Conservation (phyloP, 2,113 vertebrate species). For the Antechinus stuartii region DNA sequence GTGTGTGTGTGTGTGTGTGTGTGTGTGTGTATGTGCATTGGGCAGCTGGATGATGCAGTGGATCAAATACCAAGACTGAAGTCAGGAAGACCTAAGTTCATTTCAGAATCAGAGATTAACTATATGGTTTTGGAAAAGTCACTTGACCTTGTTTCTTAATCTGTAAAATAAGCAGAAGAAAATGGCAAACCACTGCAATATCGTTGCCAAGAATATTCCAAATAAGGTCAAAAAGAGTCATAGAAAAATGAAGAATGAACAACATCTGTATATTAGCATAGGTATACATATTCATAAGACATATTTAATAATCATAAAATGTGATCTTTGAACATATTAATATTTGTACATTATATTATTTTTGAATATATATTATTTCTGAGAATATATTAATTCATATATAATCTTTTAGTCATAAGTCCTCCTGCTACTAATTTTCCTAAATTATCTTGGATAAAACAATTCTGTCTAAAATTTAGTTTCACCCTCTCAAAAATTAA, state of each 20-base stretch:
- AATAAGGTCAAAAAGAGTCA: background rate
- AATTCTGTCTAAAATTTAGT: background rate
- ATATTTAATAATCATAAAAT: background rate
- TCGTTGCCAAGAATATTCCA: background rate
- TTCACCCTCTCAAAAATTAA: background rate
- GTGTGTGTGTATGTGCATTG: too few relatives aligned
- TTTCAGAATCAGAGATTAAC: background rate
- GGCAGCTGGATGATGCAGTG: background rate
- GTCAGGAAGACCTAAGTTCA: background rate
- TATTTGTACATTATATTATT: background rate
- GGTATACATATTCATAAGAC: background rate
- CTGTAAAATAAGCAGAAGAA: background rate
- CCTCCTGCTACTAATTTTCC: background rate
- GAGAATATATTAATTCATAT: background rate
- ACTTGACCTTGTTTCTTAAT: background rate
- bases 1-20: too few relatives aligned
- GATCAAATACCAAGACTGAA: background rate
- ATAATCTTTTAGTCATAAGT: background rate
- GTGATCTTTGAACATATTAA: background rate
- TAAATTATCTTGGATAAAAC: background rate
- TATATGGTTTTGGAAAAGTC: background rate
- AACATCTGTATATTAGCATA: background rate
- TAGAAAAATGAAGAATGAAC: background rate
- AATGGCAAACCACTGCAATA: background rate
- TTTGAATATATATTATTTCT: background rate